These are phyloP conservation scores for Atrina japonica DNA, from an alignment of 2,888 invertebrate species.

Conservation along the genomic window DNA sequence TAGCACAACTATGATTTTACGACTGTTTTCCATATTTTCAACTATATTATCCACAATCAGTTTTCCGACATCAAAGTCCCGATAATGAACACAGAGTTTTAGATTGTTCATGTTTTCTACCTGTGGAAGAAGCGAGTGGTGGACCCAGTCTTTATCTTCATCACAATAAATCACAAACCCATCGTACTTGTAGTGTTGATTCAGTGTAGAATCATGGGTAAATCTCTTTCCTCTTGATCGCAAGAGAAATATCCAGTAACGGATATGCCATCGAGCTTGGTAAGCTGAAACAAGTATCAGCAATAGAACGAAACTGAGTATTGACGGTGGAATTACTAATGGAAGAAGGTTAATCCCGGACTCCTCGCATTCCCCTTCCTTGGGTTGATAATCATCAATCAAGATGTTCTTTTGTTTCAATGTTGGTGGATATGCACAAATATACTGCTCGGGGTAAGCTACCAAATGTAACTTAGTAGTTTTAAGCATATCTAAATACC, in stretches of 20 bases:
- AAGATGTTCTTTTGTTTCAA: background rate
- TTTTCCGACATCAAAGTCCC: conserved; percentile 87
- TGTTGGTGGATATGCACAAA: conserved; percentile 13
- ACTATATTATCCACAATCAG: conserved; percentile 88
- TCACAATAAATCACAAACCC: conserved; percentile 88
- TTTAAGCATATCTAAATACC: conserved; percentile 49
- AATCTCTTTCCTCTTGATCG: background rate
- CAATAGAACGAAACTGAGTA: conserved; percentile 43
- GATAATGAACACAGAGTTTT: conserved; percentile 85
- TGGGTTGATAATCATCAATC: background rate
- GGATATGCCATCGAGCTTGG: conserved; percentile 83
- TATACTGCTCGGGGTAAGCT: conserved; percentile 7
- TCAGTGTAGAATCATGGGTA: conserved; percentile 46
- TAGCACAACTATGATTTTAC: conserved; percentile 85
- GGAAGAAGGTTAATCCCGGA: background rate
- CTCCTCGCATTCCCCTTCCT: background rate
- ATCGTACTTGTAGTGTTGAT: conserved; percentile 83
- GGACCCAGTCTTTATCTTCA: conserved; percentile 85
- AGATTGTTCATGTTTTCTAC: conserved; percentile 83
- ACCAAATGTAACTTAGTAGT: background rate
- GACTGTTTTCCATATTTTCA: conserved; percentile 86
- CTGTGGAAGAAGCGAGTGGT: conserved; percentile 85
- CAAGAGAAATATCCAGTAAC: conserved; percentile 82
- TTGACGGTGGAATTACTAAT: background rate
- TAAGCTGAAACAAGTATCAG: conserved; percentile 70